A percentile compares a stretch with the other conserved stretches of the same genome.
Conservation (phyloP, 2,797 vertebrate genomes). For the Tangara arthus region DNA sequence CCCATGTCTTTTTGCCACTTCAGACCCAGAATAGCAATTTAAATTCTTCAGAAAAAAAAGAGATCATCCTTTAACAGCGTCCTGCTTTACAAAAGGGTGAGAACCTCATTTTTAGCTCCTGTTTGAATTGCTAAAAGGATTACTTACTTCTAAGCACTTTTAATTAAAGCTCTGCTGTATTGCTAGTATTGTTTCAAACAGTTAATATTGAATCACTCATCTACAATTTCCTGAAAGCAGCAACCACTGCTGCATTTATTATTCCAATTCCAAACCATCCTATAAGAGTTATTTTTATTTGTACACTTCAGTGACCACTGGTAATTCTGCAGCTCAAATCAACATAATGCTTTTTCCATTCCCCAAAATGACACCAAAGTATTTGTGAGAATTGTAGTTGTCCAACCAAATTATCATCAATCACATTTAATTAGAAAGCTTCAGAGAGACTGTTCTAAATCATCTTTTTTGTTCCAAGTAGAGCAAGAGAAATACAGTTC, state of each 20-base stretch:
- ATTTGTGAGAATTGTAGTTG: conserved; percentile 1
- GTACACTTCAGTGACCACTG: neutral
- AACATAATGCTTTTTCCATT: neutral
- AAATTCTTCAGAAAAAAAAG: neutral
- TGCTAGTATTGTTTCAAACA: neutral
- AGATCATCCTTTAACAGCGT: accelerated
- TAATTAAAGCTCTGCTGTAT: conserved; percentile 10
- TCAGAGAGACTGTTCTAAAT: neutral
- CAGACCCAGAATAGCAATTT: neutral
- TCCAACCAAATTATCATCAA: conserved; percentile 30
- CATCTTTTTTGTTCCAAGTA: neutral
- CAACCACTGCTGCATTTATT: neutral
- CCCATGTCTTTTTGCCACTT: neutral
- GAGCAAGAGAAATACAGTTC: neutral
- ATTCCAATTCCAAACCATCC: neutral
- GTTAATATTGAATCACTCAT: neutral
- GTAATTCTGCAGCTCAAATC: conserved; percentile 17
- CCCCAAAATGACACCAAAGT: neutral
- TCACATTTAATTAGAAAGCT: neutral
- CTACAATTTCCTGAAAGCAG: neutral
- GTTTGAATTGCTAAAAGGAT: neutral
- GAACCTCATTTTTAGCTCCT: neutral
- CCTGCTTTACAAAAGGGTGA: neutral
- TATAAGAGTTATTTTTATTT: conserved; percentile 21
- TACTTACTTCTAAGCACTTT: neutral